A percentile compares a stretch with the other conserved stretches of the same genome.
These are phyloP conservation scores for Acanthacorydalis orientalis DNA, from an alignment of 2,888 invertebrate genomes.

Conservation along the genomic window DNA sequence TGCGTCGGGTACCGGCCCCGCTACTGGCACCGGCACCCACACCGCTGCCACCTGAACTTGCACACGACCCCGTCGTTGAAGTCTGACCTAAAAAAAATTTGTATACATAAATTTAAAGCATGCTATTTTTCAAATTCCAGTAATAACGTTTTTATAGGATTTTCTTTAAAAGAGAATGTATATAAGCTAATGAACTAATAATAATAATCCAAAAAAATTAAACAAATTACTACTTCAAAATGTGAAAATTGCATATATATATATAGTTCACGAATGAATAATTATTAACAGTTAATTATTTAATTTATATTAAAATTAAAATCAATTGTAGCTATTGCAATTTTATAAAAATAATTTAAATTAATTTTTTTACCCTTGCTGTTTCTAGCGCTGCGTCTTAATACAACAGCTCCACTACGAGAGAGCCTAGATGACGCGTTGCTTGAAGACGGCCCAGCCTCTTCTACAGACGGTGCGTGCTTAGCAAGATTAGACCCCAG, in stretches of 20 bases:
- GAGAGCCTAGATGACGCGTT: conserved; percentile 33
- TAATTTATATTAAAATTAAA: no score
- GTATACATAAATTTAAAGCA: conserved; percentile 1
- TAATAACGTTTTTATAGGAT: no score
- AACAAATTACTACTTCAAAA: no score
- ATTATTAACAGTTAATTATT: no score
- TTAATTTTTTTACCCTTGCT: conserved; percentile 23
- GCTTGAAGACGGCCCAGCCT: conserved; percentile 20
- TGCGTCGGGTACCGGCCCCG: conserved; percentile 19
- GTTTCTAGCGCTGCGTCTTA: conserved; percentile 32
- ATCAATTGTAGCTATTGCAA: no score
- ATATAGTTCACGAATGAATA: no score
- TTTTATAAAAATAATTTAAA: no score
- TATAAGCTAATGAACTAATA: no score
- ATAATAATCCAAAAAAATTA: no score
- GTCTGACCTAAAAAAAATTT: conserved; percentile 11
- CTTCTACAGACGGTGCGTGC: conserved; percentile 16
- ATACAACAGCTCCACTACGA: conserved; percentile 26
- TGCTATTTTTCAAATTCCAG: not conserved
- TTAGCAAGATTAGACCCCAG: conserved; percentile 4
- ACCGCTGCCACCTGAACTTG: conserved; percentile 36
- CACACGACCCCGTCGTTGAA: conserved; percentile 46
- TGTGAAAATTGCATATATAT: no score
- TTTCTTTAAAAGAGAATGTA: no score
- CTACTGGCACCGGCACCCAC: conserved; percentile 23